These are phyloP conservation scores for Oophaga sylvatica DNA, from an alignment of 2,797 vertebrate genomes.

Conservation along the genomic window DNA sequence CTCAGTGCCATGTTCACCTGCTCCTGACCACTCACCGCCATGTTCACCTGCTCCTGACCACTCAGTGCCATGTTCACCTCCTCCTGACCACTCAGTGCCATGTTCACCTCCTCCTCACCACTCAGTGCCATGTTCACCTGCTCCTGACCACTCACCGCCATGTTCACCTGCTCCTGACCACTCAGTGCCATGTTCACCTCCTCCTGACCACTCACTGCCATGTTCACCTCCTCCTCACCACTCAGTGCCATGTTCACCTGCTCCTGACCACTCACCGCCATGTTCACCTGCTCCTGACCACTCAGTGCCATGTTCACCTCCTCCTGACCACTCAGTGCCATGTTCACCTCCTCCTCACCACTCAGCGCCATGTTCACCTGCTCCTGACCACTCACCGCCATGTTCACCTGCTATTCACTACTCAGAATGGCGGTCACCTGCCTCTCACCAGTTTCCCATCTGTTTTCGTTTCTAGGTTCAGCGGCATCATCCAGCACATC, in stretches of 20 bases:
- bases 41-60: neutral
- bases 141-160: neutral
- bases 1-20: neutral
- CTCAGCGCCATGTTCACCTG: neutral
- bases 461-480: neutral
- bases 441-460: neutral
- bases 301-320: neutral
- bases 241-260: neutral
- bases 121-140: neutral
- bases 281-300: too few species aligned
- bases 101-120: neutral
- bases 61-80: neutral
- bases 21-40: neutral
- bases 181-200: neutral
- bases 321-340: neutral
- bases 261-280: neutral
- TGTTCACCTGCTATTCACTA: neutral
- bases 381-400: neutral
- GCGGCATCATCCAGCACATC: constrained; percentile 4
- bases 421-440: neutral
- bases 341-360: neutral
- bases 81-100: too few species aligned
- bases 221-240: neutral
- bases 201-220: neutral
- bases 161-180: neutral